Conservation (phyloP, 2,888 invertebrate species). For the Hoplodrina blanda region DNA sequence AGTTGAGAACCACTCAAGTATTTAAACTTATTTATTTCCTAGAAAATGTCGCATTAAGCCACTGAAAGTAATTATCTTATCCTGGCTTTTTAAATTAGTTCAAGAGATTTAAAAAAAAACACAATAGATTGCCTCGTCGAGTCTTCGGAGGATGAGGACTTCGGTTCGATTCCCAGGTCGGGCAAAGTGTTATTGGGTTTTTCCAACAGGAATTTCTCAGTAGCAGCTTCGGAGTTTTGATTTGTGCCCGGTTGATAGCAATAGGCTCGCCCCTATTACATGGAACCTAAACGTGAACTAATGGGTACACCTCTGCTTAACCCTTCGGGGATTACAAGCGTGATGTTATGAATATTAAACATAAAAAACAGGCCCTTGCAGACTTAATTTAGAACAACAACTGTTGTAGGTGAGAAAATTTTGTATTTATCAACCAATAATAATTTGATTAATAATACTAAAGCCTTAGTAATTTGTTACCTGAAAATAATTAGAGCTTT, state of each 20-base stretch:
- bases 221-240: too few relatives aligned
- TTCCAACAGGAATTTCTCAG: too few relatives aligned
- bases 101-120: neutral
- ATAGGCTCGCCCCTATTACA: too few relatives aligned
- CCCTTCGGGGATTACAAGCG: too few relatives aligned
- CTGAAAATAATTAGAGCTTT: constrained; percentile 11
- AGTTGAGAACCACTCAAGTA: neutral
- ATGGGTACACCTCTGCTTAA: too few relatives aligned
- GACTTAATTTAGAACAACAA: neutral
- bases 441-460: constrained; percentile 28
- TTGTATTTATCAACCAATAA: constrained; percentile 17
- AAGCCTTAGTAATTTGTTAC: constrained; percentile 9
- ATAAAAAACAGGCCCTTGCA: neutral
- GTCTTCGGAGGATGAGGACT: too few relatives aligned
- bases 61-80: constrained; percentile 12
- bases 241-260: too few relatives aligned
- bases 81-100: neutral
- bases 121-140: too few relatives aligned
- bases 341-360: too few relatives aligned
- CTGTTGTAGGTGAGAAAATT: constrained; percentile 1
- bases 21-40: neutral
- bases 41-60: neutral
- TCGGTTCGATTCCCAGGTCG: too few relatives aligned
- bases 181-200: too few relatives aligned
- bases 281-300: too few relatives aligned